Evolutionary conservation across 2,113 vertebrate species (phyloP), one percentile per base, ranked within the genome.

Genomic region (Thunnus maccoyii): DNA sequence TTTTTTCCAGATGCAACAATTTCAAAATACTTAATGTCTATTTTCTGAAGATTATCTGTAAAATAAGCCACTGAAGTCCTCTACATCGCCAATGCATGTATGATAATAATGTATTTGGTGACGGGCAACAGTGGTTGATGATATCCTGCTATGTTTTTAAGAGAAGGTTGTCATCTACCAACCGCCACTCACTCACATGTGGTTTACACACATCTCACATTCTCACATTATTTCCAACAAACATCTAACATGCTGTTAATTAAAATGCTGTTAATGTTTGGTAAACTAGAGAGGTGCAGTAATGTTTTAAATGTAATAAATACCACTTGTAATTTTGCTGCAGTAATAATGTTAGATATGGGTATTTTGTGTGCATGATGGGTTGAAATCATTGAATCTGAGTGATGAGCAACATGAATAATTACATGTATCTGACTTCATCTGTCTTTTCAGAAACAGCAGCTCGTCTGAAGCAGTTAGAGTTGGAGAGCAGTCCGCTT

Each of bases 401-500:
- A 41, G 36, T 41, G 36, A 41, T 41, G 7, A 9, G 36, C 36
- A 41, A 41, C 36, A 41, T 41, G 36, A 41, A 41, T 41, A 41
- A 41, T 41, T 41, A 36, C 32, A 36, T 22, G 2, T 51, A 9
- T 55, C 69, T 61, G 46, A 46, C 27, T 46, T 18, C 47, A 25
- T 36, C 14, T 48, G 87, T 79, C 8, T 90, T 88, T 44, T 89
- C 94, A 93, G 96, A 97, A 17, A 82, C 93, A 0, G 93, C 96
- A n/a, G 92, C 96, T 67, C 97, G 96, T 54, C 93, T 97, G 82
- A 98, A 96, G 47, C 96, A 97, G 74, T 87, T 97, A 86, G 96
- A 97, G 79, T 62, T 93, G 48, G 96, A 97, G 69, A 13, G 5
- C 71, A 94, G 74, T 56, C 81, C 94, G 0, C 18, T 90, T 51